Evolutionary conservation across 37 sponge, comb jelly and placozoan species (phyloP).

Genomic region (Chondrosia reniformis): DNA sequence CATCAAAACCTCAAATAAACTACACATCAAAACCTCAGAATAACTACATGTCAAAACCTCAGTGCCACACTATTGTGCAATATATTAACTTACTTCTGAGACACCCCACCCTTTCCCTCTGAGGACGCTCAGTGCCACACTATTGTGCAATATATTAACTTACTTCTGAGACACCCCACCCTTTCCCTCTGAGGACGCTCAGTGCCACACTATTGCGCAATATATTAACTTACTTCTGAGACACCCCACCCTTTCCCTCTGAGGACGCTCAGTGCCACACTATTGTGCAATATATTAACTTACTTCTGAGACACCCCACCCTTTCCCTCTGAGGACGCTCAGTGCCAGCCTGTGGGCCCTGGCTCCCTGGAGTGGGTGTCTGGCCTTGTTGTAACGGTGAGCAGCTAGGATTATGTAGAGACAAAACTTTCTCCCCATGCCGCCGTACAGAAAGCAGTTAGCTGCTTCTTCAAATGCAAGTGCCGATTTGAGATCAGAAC

Average conservation of each 20-base stretch:
- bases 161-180: conserved; percentile 82
- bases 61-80: neutral
- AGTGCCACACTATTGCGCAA: conserved; percentile 32
- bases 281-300: neutral
- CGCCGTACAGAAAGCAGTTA: conserved; percentile 67
- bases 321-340: conserved; percentile 47
- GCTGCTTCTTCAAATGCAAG: conserved; percentile 92
- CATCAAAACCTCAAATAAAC: too few relatives aligned
- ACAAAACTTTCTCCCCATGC: conserved; percentile 79
- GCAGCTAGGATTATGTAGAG: conserved; percentile 88
- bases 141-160: neutral
- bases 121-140: neutral
- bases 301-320: conserved; percentile 82
- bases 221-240: too few relatives aligned
- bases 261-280: neutral
- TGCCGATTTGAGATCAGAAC: conserved; percentile 69
- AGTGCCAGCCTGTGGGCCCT: conserved; percentile 60
- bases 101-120: neutral
- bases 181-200: conserved; percentile 47
- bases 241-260: neutral
- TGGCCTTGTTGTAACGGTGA: conserved; percentile 46
- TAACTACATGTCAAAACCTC: too few relatives aligned
- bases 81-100: too few relatives aligned
- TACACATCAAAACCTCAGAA: too few relatives aligned
- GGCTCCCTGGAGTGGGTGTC: conserved; percentile 45